These are phyloP conservation scores for Aythya baeri DNA, from an alignment of 2,113 vertebrate genomes.

Conservation along the genomic window DNA sequence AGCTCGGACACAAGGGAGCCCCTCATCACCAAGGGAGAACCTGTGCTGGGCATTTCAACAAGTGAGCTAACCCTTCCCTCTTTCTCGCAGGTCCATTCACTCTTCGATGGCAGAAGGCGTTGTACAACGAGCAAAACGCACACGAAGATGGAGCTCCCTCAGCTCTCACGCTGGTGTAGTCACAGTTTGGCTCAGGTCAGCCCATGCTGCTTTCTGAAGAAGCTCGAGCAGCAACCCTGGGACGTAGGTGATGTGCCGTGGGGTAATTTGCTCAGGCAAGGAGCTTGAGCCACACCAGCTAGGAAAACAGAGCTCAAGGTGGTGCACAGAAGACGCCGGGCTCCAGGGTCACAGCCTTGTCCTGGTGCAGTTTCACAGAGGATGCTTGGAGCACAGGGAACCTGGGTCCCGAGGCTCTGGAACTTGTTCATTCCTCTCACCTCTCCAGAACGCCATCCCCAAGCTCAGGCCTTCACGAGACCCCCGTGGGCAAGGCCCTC, in stretches of 20 bases:
- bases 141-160: neutral
- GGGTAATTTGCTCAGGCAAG: neutral
- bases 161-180: neutral
- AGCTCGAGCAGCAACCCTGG: neutral
- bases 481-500: slow-evolving; percentile 1
- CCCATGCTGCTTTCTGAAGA: neutral
- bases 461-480: slow-evolving; percentile 11
- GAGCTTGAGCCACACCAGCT: neutral
- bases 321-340: neutral
- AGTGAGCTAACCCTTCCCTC: no score
- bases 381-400: fast-evolving
- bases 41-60: neutral
- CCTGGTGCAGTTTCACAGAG: fast-evolving
- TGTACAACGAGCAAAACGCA: neutral
- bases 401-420: neutral
- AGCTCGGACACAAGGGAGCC: neutral
- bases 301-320: neutral
- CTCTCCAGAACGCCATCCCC: neutral
- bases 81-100: neutral
- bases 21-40: neutral
- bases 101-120: neutral
- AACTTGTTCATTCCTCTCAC: neutral
- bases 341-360: neutral
- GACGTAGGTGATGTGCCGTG: neutral
- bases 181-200: neutral